A percentile compares a stretch with the other conserved stretches of the same genome.
phyloP scores from a whole-genome alignment of 23 tunicate genomes.

The Corella eumyota region DNA sequence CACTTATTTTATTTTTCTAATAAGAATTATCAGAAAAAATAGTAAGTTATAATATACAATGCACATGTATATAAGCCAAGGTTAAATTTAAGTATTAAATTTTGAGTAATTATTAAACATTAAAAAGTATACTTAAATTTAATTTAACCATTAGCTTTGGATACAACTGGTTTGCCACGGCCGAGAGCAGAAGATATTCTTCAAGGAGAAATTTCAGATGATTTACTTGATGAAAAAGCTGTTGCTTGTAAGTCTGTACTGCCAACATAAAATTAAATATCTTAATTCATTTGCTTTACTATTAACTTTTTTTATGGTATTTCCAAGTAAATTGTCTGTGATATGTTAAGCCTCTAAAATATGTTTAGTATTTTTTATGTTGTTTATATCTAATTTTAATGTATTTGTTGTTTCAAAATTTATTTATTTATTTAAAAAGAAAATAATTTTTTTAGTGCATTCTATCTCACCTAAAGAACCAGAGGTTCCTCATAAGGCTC shows the following conservation, averaged over 20 bases:
- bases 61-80: too few relatives aligned
- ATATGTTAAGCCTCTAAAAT: neutral
- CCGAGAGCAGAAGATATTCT: conserved; percentile 82
- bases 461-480: conserved; percentile 2
- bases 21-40: neutral
- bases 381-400: too few relatives aligned
- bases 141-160: too few relatives aligned
- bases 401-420: too few relatives aligned
- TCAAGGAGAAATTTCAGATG: conserved; percentile 5
- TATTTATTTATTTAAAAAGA: neutral
- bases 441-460: neutral
- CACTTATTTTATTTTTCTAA: neutral
- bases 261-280: too few relatives aligned
- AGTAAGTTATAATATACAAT: too few relatives aligned
- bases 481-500: conserved; percentile 1
- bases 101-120: too few relatives aligned
- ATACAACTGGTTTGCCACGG: conserved; percentile 66
- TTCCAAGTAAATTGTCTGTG: neutral
- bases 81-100: too few relatives aligned
- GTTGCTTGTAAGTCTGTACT: conserved; percentile 10
- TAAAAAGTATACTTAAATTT: too few relatives aligned
- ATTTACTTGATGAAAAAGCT: conserved; percentile 41
- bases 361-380: too few relatives aligned
- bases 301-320: too few relatives aligned
- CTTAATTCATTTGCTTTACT: too few relatives aligned